These are phyloP conservation scores for Ginglymostoma cirratum DNA, from an alignment of 2,113 vertebrate genomes.

Conservation along the genomic window DNA sequence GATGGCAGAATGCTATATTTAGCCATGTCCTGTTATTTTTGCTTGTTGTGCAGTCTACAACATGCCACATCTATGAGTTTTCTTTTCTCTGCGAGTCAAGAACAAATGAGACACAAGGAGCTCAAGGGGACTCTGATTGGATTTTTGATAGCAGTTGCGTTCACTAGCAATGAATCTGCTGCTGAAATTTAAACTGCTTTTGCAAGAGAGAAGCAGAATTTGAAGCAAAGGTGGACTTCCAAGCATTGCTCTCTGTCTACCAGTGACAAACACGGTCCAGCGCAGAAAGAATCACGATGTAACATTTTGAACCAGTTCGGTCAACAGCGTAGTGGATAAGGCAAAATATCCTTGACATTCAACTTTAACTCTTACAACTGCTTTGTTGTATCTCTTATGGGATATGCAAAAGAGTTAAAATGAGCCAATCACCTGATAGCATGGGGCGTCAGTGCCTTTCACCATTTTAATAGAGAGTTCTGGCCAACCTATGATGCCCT, in stretches of 20 bases:
- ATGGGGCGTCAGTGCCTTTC: not conserved
- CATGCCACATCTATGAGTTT: conserved; percentile 7
- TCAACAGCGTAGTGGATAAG: not conserved
- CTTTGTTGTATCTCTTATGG: too few species aligned
- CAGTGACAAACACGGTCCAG: not conserved
- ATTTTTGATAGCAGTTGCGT: not conserved
- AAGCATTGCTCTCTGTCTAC: not conserved
- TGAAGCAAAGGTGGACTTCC: not conserved
- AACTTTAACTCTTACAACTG: not conserved
- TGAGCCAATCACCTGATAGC: not conserved
- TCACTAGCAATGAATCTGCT: not conserved
- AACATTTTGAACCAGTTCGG: not conserved
- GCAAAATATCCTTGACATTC: not conserved
- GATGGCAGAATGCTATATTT: not conserved
- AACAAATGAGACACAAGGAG: not conserved
- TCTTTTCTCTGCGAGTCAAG: not conserved
- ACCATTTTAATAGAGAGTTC: not conserved
- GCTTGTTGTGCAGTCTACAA: not conserved
- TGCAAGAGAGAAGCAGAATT: not conserved
- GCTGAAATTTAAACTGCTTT: not conserved
- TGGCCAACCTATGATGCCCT: not conserved
- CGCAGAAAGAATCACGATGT: not conserved
- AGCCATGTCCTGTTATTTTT: conserved; percentile 14
- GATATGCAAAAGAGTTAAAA: not conserved
- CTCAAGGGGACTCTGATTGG: not conserved